These are phyloP conservation scores for Camarhynchus parvulus DNA, from an alignment of 2,113 vertebrate genomes.

Conservation along the genomic window DNA sequence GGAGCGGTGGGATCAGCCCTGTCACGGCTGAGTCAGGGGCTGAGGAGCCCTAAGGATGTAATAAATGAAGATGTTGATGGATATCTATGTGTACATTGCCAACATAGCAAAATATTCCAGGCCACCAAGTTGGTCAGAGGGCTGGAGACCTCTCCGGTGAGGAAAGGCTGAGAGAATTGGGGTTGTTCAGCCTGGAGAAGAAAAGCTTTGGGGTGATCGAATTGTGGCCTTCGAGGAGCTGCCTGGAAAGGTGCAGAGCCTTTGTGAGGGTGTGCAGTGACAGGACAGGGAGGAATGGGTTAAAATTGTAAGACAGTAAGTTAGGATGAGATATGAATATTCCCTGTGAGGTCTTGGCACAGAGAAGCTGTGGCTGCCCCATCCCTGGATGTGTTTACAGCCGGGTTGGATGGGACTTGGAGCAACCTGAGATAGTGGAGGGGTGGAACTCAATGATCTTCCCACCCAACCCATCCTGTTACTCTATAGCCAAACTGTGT, in stretches of 20 bases:
- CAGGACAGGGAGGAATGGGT: accelerated
- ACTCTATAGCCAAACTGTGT: not conserved
- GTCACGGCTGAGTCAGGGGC: not conserved
- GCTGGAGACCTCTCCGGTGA: not conserved
- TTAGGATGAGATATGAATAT: not conserved
- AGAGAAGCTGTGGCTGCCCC: not conserved
- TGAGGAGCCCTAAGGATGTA: not conserved
- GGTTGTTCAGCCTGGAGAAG: not conserved
- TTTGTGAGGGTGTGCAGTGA: not conserved
- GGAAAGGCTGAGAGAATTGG: not conserved
- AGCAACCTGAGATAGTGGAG: not conserved
- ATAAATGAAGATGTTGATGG: not conserved
- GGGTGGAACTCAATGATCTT: too few relatives aligned
- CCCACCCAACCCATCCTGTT: too few relatives aligned
- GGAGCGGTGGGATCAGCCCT: not conserved
- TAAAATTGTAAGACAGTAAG: too few relatives aligned
- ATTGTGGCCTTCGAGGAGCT: not conserved
- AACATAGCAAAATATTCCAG: not conserved
- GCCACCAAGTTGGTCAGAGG: not conserved
- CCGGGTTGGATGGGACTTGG: not conserved
- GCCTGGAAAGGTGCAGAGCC: too few relatives aligned
- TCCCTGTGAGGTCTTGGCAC: not conserved
- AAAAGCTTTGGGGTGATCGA: not conserved
- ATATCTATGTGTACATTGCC: not conserved
- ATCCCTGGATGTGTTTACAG: not conserved